Percentiles rank a stretch among this genome's conserved stretches.
phyloP scores from a whole-genome alignment of 2,113 vertebrate genomes.

The Callopanchax toddi region DNA sequence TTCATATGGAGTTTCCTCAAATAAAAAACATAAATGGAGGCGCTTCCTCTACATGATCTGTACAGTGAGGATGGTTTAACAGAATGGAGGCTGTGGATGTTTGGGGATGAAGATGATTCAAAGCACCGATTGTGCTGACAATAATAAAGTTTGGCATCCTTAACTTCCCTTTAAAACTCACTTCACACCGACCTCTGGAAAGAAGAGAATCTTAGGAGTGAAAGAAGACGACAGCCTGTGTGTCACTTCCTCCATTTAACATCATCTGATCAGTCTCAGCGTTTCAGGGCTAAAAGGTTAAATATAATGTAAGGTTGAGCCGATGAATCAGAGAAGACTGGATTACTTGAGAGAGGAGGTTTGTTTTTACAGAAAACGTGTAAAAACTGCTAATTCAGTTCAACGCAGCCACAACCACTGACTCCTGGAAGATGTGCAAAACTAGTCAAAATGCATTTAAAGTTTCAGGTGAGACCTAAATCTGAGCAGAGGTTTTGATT shows the following conservation, averaged over 20 bases:
- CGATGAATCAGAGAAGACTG: not conserved
- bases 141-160: constrained; percentile 1
- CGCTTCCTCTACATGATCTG: constrained; percentile 2
- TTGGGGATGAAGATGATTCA: not conserved
- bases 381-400: no score
- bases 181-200: not conserved
- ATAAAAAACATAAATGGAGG: not conserved
- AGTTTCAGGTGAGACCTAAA: no score
- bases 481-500: no score
- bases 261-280: not conserved
- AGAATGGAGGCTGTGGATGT: constrained; percentile 11
- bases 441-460: no score
- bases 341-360: no score
- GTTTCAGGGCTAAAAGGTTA: not conserved
- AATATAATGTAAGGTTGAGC: not conserved
- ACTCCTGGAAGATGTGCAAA: no score
- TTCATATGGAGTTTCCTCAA: constrained; percentile 22
- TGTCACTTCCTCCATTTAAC: not conserved
- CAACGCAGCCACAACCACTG: no score
- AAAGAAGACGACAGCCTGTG: not conserved
- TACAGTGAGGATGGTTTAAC: constrained; percentile 13
- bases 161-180: constrained; percentile 1
- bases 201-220: no score
- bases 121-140: constrained; percentile 14
- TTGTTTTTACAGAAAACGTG: not conserved